Base-by-base conservation (phyloP, 2,888 invertebrate species). In the Taenaris catops region DNA sequence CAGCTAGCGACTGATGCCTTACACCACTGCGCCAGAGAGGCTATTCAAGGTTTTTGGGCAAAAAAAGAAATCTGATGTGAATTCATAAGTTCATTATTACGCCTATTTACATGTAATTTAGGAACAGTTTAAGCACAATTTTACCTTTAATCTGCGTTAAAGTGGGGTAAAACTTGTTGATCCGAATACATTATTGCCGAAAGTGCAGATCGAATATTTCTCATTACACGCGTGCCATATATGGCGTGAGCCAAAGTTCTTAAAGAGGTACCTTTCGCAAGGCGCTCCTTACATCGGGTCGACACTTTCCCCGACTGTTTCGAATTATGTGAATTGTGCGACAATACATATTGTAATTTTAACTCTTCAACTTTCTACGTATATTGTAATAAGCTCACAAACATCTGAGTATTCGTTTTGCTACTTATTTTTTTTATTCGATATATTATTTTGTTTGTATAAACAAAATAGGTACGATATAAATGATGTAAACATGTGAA, bases 251-350 rank as follows among this genome's bases (percentile, higher is more conserved):
- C 43, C 41, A 45, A 45, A 47, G 44, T 44, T 44, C 41, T 44
- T 31, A 34, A 43, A 48, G 44, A 44, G 55, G 60, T 58, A 58
- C 76, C 63, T 78, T 73, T 75, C 78, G 75, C 64, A 79, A 78
- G 69, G 53, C 68, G 71, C 68, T 75, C 76, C 73, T 68, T 66
- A 58, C 54, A 56, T 54, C 55, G 59, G 56, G 53, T 48, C 56
- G 64, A 54, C 67, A 67, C 78, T 79, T 79, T 80, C 78, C 75
- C 76, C 67, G 54, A 53, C 55, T 58, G 59, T 63, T 55, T 55
- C 57, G 54, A 59, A 63, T 73, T 65, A 64, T 67, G 62, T 63
- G 63, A 56, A 64, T 59, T 56, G 54, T 56, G 61, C 45, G 41
- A 51, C 51, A 46, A 48, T 50, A 49, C 51, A 47, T 46, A 26